Evolutionary conservation across 1,140 invertebrate species (phyloP).

Genomic region (Lucilia cuprina): DNA sequence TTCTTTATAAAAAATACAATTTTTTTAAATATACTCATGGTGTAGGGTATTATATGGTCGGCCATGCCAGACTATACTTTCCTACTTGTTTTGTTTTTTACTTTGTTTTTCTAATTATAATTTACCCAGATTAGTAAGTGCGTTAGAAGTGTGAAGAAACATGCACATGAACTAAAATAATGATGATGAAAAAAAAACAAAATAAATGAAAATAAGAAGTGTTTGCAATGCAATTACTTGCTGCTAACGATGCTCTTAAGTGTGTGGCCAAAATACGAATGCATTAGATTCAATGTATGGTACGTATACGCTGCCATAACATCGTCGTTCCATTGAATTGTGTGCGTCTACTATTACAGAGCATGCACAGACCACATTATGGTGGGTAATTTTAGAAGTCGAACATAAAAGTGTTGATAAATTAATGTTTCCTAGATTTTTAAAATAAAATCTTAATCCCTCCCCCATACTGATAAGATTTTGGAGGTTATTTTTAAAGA

Average conservation of each 20-base stretch:
- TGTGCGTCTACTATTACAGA: neutral
- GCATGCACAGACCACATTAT: neutral
- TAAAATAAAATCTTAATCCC: neutral
- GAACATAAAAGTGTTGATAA: neutral
- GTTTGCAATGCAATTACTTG: conserved; percentile 7
- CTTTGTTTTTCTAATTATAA: neutral
- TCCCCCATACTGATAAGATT: no score
- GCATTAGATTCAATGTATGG: neutral
- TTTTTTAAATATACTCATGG: no score
- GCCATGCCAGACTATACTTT: no score
- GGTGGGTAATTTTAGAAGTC: neutral
- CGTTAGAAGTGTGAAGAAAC: neutral
- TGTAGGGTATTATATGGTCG: no score
- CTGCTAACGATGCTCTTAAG: conserved; percentile 2
- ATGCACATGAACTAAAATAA: neutral
- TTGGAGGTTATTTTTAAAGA: no score
- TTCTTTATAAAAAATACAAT: no score
- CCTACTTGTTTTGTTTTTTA: no score
- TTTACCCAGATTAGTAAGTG: neutral
- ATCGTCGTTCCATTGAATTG: neutral
- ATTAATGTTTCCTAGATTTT: neutral
- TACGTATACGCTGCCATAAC: neutral
- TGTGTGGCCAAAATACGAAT: conserved; percentile 5
- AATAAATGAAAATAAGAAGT: neutral
- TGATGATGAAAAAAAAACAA: neutral